Percentiles rank a stretch among this genome's conserved stretches.
These are phyloP conservation scores for Portunus trituberculatus DNA, from an alignment of 1,140 invertebrate genomes.

Conservation along the genomic window DNA sequence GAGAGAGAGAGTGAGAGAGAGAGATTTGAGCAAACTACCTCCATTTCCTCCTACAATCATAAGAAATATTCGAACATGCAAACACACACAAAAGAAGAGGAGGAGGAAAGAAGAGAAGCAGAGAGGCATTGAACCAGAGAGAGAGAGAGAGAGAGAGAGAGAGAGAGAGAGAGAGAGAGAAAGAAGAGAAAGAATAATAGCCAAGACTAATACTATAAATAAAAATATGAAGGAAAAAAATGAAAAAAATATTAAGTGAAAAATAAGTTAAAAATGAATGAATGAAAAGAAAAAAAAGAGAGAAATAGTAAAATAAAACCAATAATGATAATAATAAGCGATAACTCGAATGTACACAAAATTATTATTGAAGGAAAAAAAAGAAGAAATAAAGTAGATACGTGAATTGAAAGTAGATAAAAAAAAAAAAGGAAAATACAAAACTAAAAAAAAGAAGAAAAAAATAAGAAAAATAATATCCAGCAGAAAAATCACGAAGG, in stretches of 20 bases:
- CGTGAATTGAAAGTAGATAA: too few species aligned
- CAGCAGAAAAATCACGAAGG: not conserved
- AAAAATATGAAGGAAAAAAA: too few species aligned
- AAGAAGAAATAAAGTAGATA: not conserved
- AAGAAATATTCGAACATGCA: too few species aligned
- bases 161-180: not conserved
- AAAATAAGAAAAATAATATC: too few species aligned
- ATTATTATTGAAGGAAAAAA: not conserved
- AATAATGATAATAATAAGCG: not conserved
- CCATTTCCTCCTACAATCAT: too few species aligned
- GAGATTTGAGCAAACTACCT: not conserved
- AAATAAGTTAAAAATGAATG: not conserved
- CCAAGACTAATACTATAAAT: not conserved
- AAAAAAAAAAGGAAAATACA: too few species aligned
- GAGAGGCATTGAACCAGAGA: too few species aligned
- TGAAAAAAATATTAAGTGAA: too few species aligned
- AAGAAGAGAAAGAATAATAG: not conserved
- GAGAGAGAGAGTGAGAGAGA: conserved; percentile 23
- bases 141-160: not conserved
- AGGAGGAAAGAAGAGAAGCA: too few species aligned
- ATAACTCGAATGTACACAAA: not conserved
- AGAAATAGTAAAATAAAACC: not conserved
- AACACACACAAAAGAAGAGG: too few species aligned
- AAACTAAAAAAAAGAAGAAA: too few species aligned
- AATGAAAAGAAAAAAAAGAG: not conserved